Percentiles rank a stretch among this genome's conserved stretches.
phyloP scores from a whole-genome alignment of 2,888 invertebrate species.

The Tinea semifulvella region DNA sequence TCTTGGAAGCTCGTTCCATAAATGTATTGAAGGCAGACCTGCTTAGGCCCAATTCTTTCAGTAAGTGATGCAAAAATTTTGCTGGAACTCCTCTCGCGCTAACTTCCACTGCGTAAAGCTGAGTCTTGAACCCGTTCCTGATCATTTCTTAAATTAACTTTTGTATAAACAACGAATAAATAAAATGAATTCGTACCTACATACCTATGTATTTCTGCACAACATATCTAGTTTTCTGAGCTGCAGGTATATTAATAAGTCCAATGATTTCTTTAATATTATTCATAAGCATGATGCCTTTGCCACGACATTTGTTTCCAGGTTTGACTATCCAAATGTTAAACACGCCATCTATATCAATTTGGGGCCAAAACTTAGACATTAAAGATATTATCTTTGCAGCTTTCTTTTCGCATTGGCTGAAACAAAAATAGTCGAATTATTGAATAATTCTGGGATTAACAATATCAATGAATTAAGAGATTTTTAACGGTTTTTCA shows the following conservation, averaged over 20 bases:
- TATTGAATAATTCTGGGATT: no score
- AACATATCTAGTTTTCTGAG: slow-evolving; percentile 82
- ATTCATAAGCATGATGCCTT: slow-evolving; percentile 88
- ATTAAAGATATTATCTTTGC: slow-evolving; percentile 72
- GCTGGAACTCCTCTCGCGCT: no score
- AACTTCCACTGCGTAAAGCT: no score
- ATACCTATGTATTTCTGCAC: slow-evolving; percentile 96
- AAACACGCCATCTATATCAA: slow-evolving; percentile 82
- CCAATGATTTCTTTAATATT: slow-evolving; percentile 85
- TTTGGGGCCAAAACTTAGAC: slow-evolving; percentile 80
- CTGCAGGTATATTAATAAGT: slow-evolving; percentile 71
- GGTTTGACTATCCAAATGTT: slow-evolving; percentile 97
- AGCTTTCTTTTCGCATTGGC: slow-evolving; percentile 60
- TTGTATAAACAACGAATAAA: slow-evolving; percentile 11
- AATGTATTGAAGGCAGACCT: no score
- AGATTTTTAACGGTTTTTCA: no score
- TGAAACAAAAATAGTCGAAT: no score
- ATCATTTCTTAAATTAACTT: no score
- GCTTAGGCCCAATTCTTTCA: no score
- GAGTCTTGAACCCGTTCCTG: no score
- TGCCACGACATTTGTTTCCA: slow-evolving; percentile 90
- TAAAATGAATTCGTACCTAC: slow-evolving; percentile 18
- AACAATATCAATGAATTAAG: no score
- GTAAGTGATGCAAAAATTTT: no score
- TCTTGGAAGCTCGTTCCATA: no score